phyloP scores from a whole-genome alignment of 2,113 vertebrate species.

The Pteropus alecto region DNA sequence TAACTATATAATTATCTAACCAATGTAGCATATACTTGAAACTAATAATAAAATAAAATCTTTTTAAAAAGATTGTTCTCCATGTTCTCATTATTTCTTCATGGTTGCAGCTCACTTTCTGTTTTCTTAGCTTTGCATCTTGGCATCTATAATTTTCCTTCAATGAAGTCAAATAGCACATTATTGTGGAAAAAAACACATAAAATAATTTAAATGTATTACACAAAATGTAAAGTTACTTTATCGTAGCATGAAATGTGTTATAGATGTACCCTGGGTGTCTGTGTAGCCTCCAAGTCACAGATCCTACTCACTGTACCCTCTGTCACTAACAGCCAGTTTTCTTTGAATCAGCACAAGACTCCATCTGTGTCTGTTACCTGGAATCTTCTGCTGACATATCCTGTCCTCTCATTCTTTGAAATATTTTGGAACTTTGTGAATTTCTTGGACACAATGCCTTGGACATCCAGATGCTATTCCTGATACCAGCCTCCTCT shows the following conservation, averaged over 20 bases:
- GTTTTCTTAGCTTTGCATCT: too few species aligned
- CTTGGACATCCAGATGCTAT: neutral
- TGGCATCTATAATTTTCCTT: too few species aligned
- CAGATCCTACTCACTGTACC: neutral
- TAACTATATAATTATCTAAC: too few species aligned
- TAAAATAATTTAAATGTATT: conserved; percentile 2
- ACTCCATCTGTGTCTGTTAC: neutral
- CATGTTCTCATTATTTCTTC: too few species aligned
- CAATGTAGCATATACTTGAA: too few species aligned
- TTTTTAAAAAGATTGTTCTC: too few species aligned
- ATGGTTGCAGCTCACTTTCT: too few species aligned
- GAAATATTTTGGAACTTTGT: conserved; percentile 22
- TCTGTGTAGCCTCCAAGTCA: neutral
- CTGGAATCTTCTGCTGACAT: neutral
- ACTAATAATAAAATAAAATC: too few species aligned
- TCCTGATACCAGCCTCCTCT: neutral
- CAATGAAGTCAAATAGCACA: too few species aligned
- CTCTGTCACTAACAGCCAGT: neutral
- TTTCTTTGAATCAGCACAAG: neutral
- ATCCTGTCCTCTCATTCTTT: neutral
- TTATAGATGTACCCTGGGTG: neutral
- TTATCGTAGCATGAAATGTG: neutral
- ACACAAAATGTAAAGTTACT: neutral
- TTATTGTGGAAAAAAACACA: neutral
- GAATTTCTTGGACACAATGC: neutral